Evolutionary conservation across 2,113 vertebrate genomes (phyloP).

Genomic region (Ophthalmolycus amberensis): DNA sequence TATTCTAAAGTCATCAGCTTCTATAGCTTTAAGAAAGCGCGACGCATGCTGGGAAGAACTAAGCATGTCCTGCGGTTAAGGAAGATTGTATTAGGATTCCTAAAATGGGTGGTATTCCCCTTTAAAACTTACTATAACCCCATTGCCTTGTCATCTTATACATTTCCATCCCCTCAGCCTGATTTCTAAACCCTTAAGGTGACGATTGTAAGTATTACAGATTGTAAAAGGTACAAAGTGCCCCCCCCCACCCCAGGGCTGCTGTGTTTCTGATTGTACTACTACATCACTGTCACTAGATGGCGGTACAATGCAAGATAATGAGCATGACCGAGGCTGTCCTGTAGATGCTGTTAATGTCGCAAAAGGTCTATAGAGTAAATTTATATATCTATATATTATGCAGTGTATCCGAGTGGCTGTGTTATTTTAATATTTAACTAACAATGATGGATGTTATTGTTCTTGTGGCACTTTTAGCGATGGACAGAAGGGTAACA

Average conservation of each 20-base stretch:
- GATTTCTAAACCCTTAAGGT: constrained; percentile 6
- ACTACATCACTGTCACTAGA: constrained; percentile 74
- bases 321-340: constrained; percentile 72
- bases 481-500: constrained; percentile 47
- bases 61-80: neutral
- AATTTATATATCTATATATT: constrained; percentile 65
- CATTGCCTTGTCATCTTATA: constrained; percentile 19
- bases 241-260: neutral
- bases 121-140: neutral
- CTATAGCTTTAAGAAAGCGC: neutral
- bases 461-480: constrained; percentile 68
- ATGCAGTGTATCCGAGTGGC: constrained; percentile 79
- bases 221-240: constrained; percentile 34
- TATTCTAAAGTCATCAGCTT: too few relatives aligned
- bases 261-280: constrained; percentile 59
- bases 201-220: constrained; percentile 37
- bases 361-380: constrained; percentile 70
- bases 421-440: constrained; percentile 80
- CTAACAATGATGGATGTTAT: constrained; percentile 60
- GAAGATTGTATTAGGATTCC: neutral
- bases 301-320: constrained; percentile 63
- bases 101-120: constrained; percentile 43
- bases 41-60: neutral
- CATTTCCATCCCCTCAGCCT: neutral
- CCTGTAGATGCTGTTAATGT: constrained; percentile 69